A percentile compares a stretch with the other conserved stretches of the same genome.
phyloP scores from a whole-genome alignment of 37 sponge, comb jelly and placozoan species.

The Crambe crambe region DNA sequence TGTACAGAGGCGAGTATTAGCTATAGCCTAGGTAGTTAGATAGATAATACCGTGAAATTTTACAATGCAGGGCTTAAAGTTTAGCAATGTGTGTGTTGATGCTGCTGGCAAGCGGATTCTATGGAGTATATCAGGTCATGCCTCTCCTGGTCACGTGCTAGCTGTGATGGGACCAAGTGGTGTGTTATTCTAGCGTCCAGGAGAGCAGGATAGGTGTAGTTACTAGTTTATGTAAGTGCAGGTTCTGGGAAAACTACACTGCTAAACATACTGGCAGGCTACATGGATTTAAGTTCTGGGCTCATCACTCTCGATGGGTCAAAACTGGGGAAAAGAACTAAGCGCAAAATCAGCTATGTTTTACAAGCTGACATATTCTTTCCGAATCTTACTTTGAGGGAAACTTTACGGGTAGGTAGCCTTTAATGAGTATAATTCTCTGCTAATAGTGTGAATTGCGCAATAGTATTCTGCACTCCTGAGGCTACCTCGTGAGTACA shows the following conservation, averaged over 20 bases:
- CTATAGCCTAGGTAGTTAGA: too few relatives aligned
- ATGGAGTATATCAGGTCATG: conserved; percentile 52
- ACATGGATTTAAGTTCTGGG: conserved; percentile 35
- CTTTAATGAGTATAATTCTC: background rate
- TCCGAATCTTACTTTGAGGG: conserved; percentile 75
- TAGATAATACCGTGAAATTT: too few relatives aligned
- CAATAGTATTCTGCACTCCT: conserved; percentile 72
- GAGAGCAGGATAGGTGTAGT: background rate
- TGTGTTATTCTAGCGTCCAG: conserved; percentile 5
- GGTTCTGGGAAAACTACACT: conserved; percentile 88
- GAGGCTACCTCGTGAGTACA: conserved; percentile 56
- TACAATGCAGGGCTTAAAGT: conserved; percentile 23
- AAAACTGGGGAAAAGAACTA: conserved; percentile 51
- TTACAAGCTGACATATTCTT: conserved; percentile 87
- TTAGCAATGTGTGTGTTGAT: conserved; percentile 58
- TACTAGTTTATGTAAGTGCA: conserved; percentile 17
- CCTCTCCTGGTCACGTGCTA: conserved; percentile 59
- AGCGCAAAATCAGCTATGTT: conserved; percentile 75
- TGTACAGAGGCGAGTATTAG: too few relatives aligned
- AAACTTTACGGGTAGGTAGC: conserved; percentile 54
- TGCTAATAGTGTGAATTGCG: background rate
- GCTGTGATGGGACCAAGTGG: conserved; percentile 93
- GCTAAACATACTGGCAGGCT: conserved; percentile 76
- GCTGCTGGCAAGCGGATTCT: conserved; percentile 55
- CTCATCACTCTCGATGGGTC: conserved; percentile 48